Evolutionary conservation across 2,888 invertebrate species (phyloP), one percentile per base, ranked within the genome.

Genomic region (Hydraecia micacea): DNA sequence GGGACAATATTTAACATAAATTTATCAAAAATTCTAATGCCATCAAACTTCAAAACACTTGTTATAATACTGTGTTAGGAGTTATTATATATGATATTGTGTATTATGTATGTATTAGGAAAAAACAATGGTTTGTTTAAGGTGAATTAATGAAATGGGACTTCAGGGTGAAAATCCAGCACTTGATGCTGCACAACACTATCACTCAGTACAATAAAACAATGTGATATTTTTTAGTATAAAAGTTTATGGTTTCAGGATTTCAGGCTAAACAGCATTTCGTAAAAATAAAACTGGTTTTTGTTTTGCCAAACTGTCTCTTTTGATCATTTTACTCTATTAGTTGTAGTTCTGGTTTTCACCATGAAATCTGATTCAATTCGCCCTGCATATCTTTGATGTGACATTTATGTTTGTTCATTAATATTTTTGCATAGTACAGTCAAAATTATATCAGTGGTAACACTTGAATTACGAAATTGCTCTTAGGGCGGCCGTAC

Each of bases 1-100:
- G 25, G 25, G 18, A 62, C 68, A 49, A 32, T 68, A 49, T 68
- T 32, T 68, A 60, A 42, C 42, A 60, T 75, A 60, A 28, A 55
- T 28, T 28, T 25, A 39, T 49, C 21, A 39, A 71, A n/a, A 70
- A 49, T 25, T 5, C 0, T 11, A 7, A 25, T 52, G 49, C 32
- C 28, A 36, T 6, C 18, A 32, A 21, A 73, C 18, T 18, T 42
- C 11, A 25, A 52, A 15, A 62, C 4, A 39, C 25, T 60, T 32
- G 13, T 36, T 46, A 73, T 32, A n/a, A 36, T 60, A 28, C 28
- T 62, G 25, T 46, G 21, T 25, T 49, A 25, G 0, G 55, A 42
- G 7, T 15, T 46, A 11, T 11, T 9, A 63, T 21, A 5, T 63
- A 36, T 36, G 36, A 36, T 36, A 36, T 63, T 63, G 25, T 63